These are phyloP conservation scores for Coreius guichenoti DNA, from an alignment of 2,797 vertebrate species.

Conservation along the genomic window DNA sequence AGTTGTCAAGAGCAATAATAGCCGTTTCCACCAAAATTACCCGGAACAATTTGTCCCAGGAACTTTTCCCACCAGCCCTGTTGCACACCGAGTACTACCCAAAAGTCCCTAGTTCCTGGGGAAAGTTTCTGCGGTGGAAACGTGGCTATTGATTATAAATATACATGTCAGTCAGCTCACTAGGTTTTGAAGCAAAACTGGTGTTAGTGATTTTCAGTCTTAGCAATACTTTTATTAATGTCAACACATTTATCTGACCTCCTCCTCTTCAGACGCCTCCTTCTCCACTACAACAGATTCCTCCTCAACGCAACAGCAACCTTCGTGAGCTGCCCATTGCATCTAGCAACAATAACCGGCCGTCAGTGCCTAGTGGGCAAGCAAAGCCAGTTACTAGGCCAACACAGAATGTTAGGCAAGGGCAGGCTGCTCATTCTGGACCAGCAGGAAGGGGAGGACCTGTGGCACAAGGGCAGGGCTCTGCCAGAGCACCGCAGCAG, in stretches of 20 bases:
- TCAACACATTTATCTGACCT: neutral
- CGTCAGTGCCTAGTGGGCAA: slow-evolving; percentile 79
- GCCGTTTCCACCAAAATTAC: too few species aligned
- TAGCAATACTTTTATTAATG: neutral
- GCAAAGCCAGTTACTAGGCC: slow-evolving; percentile 79
- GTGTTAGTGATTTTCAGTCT: neutral
- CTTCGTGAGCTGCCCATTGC: slow-evolving; percentile 93
- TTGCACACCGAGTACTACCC: too few species aligned
- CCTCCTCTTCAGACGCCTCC: slow-evolving; percentile 77
- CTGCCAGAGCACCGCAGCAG: slow-evolving; percentile 62
- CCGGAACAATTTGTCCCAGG: too few species aligned
- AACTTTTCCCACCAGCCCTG: too few species aligned
- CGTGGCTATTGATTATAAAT: too few species aligned
- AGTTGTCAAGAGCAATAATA: neutral
- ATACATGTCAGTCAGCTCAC: too few species aligned
- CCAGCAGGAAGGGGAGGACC: slow-evolving; percentile 66
- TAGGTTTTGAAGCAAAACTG: too few species aligned
- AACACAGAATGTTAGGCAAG: slow-evolving; percentile 71
- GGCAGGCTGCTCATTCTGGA: slow-evolving; percentile 67
- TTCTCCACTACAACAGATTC: slow-evolving; percentile 82
- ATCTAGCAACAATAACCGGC: slow-evolving; percentile 77
- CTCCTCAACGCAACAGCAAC: slow-evolving; percentile 90
- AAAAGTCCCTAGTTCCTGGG: too few species aligned
- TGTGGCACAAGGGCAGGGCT: slow-evolving; percentile 63
- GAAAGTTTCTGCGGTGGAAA: too few species aligned